Conservation (phyloP, 1,140 invertebrate species). For the Venturia canescens region DNA sequence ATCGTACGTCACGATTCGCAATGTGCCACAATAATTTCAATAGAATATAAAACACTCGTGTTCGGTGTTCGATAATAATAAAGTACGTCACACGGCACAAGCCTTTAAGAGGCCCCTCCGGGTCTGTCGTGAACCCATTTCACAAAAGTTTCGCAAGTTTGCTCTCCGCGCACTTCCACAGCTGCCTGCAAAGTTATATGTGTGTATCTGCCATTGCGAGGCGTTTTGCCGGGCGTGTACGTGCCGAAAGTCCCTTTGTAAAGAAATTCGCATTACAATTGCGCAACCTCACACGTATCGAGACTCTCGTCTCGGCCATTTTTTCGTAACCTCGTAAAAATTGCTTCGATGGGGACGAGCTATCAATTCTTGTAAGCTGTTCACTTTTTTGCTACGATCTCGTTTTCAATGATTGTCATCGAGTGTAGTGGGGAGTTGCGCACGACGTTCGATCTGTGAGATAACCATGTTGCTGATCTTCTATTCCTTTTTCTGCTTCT, state of each 20-base stretch:
- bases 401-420: too few relatives aligned
- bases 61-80: conserved; percentile 36
- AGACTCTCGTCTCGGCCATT: background rate
- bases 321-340: conserved; percentile 37
- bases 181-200: background rate
- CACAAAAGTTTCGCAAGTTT: conserved; percentile 37
- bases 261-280: conserved; percentile 49
- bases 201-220: background rate
- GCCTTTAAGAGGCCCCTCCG: conserved; percentile 22
- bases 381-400: too few relatives aligned
- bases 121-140: conserved; percentile 45
- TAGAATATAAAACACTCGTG: conserved; percentile 34
- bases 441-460: too few relatives aligned
- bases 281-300: conserved; percentile 29
- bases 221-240: conserved; percentile 17
- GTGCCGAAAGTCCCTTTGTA: conserved; percentile 45
- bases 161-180: background rate
- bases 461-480: too few relatives aligned
- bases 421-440: too few relatives aligned
- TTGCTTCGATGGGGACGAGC: background rate
- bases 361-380: background rate
- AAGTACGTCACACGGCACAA: conserved; percentile 44
- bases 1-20: conserved; percentile 46
- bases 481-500: too few relatives aligned
- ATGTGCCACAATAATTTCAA: conserved; percentile 43